These are phyloP conservation scores for Volucella inanis DNA, from an alignment of 2,888 invertebrate species.

Conservation along the genomic window DNA sequence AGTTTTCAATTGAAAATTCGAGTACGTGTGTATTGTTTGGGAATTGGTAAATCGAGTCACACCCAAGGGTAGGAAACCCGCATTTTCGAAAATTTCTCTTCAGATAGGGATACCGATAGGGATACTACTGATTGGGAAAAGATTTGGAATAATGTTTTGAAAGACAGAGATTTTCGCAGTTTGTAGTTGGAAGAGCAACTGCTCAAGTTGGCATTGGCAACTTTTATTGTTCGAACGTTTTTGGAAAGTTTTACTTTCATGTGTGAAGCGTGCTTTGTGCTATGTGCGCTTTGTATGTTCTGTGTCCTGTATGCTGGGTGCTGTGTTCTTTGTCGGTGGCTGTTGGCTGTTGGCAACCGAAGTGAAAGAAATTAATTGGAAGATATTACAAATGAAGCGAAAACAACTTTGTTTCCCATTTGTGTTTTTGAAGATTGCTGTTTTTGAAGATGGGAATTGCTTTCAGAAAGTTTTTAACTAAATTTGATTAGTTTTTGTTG, in stretches of 20 bases:
- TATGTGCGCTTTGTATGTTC: no score
- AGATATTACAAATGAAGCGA: conserved; percentile 26
- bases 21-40: conserved; percentile 36
- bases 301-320: no score
- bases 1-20: conserved; percentile 39
- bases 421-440: background rate
- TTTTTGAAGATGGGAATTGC: no score
- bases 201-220: background rate
- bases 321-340: background rate
- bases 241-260: conserved; percentile 20
- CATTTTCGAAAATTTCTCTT: conserved; percentile 34
- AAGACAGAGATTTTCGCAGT: conserved; percentile 40
- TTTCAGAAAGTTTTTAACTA: no score
- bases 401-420: conserved; percentile 45
- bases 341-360: conserved; percentile 31
- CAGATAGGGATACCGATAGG: conserved; percentile 31
- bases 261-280: background rate
- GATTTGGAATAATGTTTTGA: conserved; percentile 50
- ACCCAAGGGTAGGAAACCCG: conserved; percentile 15
- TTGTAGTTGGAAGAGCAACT: background rate
- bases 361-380: conserved; percentile 57
- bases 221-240: conserved; percentile 30
- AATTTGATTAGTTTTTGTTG: no score
- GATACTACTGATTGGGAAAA: conserved; percentile 33
- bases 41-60: background rate